These are phyloP conservation scores for Crocodylus rhombifer DNA, from an alignment of 2,797 vertebrate genomes.

Conservation along the genomic window DNA sequence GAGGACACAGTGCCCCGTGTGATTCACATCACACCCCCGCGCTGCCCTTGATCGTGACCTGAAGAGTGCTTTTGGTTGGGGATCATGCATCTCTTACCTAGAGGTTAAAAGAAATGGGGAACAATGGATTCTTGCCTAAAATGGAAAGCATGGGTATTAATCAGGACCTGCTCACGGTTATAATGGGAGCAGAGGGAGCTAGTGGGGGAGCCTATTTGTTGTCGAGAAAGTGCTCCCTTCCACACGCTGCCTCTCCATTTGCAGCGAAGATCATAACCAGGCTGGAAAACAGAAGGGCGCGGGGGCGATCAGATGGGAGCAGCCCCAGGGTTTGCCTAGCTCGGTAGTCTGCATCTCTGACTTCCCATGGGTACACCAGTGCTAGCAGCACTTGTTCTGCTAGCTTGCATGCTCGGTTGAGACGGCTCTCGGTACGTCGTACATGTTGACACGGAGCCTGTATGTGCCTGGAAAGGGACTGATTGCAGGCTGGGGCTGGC, in stretches of 20 bases:
- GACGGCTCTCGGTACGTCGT: not conserved
- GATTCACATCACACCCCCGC: not conserved
- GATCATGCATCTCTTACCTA: not conserved
- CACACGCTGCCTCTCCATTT: not conserved
- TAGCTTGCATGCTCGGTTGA: not conserved
- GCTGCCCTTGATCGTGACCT: not conserved
- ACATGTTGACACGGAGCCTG: not conserved
- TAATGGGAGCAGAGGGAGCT: not conserved
- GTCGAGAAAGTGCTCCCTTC: not conserved
- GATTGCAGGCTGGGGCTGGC: not conserved
- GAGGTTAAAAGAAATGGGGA: not conserved
- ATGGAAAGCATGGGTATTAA: not conserved
- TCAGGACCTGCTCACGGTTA: not conserved
- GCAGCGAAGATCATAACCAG: not conserved
- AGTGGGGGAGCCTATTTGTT: not conserved
- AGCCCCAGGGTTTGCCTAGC: not conserved
- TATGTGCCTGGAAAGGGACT: not conserved
- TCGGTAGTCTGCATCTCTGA: not conserved
- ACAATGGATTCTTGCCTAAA: not conserved
- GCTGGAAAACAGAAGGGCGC: no score
- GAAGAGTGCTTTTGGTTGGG: not conserved
- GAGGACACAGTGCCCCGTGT: no score
- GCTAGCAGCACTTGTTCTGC: not conserved
- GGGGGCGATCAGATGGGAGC: not conserved
- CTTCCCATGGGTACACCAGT: no score